Conservation (phyloP, 2,113 vertebrate species). For the Amblyornis subalaris region DNA sequence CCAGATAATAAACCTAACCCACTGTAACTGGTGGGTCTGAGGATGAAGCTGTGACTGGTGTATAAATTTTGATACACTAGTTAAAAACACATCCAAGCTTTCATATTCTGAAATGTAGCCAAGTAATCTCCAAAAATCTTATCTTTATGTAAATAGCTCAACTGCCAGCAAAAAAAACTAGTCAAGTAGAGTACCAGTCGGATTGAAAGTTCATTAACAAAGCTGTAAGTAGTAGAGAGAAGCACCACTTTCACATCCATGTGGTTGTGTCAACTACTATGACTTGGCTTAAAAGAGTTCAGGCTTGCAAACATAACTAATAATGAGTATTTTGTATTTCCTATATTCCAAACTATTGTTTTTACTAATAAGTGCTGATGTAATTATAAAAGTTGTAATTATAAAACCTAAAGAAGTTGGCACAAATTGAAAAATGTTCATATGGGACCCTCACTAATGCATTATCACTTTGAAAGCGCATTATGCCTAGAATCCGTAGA, state of each 20-base stretch:
- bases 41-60: not conserved
- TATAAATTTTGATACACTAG: not conserved
- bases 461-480: conserved; percentile 3
- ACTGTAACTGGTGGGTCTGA: not conserved
- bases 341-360: conserved; percentile 18
- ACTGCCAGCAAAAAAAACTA: not conserved
- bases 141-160: not conserved
- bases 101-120: not conserved
- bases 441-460: conserved; percentile 5
- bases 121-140: not conserved
- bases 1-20: not conserved
- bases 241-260: not conserved
- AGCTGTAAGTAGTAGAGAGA: not conserved
- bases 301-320: not conserved
- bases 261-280: not conserved
- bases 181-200: not conserved
- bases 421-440: conserved; percentile 24
- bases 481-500: not conserved
- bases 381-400: conserved; percentile 63
- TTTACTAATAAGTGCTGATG: conserved; percentile 52
- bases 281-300: not conserved
- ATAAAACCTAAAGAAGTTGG: conserved; percentile 54
- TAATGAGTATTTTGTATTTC: not conserved
- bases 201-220: not conserved
- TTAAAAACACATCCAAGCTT: not conserved